Conservation (phyloP, 2,888 invertebrate genomes). For the Sacculina carcini region DNA sequence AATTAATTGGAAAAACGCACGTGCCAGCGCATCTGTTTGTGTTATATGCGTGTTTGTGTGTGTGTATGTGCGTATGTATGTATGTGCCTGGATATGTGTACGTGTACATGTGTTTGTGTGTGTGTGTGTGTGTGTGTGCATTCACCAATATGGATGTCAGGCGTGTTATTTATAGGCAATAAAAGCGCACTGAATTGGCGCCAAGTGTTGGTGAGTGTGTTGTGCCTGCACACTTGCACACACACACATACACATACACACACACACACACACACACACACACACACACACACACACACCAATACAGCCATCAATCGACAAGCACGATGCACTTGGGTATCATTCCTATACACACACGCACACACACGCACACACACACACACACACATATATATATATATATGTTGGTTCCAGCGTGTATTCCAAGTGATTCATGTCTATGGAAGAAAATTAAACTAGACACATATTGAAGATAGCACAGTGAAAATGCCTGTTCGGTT, state of each 20-base stretch:
- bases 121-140: background rate
- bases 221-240: background rate
- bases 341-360: too few relatives aligned
- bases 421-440: too few relatives aligned
- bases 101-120: too few relatives aligned
- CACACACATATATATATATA: background rate
- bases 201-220: background rate
- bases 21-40: too few relatives aligned
- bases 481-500: too few relatives aligned
- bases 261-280: background rate
- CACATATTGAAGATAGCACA: too few relatives aligned
- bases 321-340: too few relatives aligned
- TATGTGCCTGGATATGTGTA: background rate
- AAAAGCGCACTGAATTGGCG: background rate
- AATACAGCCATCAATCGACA: too few relatives aligned
- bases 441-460: too few relatives aligned
- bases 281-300: background rate
- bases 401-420: background rate
- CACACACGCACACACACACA: background rate
- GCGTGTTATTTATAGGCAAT: background rate
- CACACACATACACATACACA: conserved; percentile 5
- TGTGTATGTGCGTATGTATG: conserved; percentile 1
- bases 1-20: too few relatives aligned
- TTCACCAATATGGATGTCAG: background rate
- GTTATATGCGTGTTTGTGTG: too few relatives aligned